Base-by-base conservation (phyloP, 2,113 vertebrate genomes). In the Podarcis cretensis region DNA sequence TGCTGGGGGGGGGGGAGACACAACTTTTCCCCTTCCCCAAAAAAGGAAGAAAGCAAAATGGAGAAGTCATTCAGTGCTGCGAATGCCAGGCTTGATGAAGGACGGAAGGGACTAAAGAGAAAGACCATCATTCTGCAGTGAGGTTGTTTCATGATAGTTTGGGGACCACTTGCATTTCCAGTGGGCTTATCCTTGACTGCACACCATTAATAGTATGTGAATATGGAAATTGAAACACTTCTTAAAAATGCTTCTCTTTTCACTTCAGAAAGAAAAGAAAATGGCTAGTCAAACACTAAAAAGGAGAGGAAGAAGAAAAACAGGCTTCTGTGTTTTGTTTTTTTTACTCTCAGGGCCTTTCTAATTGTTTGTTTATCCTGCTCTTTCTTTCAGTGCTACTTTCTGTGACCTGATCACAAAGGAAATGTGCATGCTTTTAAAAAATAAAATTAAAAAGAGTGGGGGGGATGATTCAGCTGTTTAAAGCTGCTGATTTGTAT, bases 311-410 rank as follows among this genome's bases (percentile, higher is more conserved):
- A 77, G 75, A 84, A 73, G 66, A 71, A 85, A 21, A 89, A 59
- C 92, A 94, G 94, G 95, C 95, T 93, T 97, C 96, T 96, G 92
- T 94, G 93, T 96, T 96, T 85, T 37, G 32, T 74, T 68, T 40
- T 74, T 57, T 82, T 96, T 95, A 95, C 95, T 97, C 97, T 98
- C 97, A 98, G 97, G 97, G 97, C 96, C 95, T 96, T 96, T 95
- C 92, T 95, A 35, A 65, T 65, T 87, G 66, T 89, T 83, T 69
- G 73, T 69, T 84, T 37, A 81, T 81, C 81, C n/a, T 73, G 30
- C 81, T 37, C 68, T 77, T 83, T 16, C 59, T 77, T 69, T 77
- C 95, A 97, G 96, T 96, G 97, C 96, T 97, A 95, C 92, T 93
- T 96, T 95, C 95, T 96, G 95, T 90, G 80, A 95, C 95, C 95